Evolutionary conservation across 2,888 invertebrate genomes (phyloP), one percentile per base, ranked within the genome.

Genomic region (Drosophila fungiperda): DNA sequence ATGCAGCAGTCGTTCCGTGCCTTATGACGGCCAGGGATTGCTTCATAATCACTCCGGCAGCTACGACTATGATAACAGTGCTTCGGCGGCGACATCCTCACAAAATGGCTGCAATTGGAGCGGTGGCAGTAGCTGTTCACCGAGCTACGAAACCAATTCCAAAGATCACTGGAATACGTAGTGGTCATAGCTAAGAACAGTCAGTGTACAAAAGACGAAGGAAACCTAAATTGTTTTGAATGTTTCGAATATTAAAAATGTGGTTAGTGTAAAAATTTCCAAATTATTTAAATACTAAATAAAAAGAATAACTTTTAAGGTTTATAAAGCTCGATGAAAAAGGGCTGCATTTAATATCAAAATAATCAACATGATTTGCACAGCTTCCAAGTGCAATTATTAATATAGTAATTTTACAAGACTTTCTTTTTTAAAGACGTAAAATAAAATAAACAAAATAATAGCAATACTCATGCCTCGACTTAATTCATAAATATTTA

Each of bases 141-240:
- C 85, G 36, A 68, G 42, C 1, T 86, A 90, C 49, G 85, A 86
- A 17, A 49, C 64, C 33, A 83, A 75, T 32, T 65, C 70, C 42
- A 90, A 90, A 57, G 85, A 86, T 23, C 83, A 89, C 32, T 86
- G 85, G 85, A 87, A 89, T 29, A 64, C 90, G 54, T 86, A 86
- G 78, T 35, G 42, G 20, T 33, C 15, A 23, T 26, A 3, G 45
- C 7, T 54, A 40, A 32, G 38, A 50, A 54, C 58, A 52, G 33
- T 59, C 35, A 48, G 42, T 55, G 40, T 52, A 36, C 33, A 50
- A 8, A 35, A 11, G 32, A 26, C 45, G 54, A 63, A 58, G 52
- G 36, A 36, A 36, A 33, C 4, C 48, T 35, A 3, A 49, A 49
- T 54, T 59, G 54, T 59, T 58, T 62, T 36, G 12, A 48, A n/a